Conservation (phyloP, 2,797 vertebrate genomes). For the Anableps anableps region DNA sequence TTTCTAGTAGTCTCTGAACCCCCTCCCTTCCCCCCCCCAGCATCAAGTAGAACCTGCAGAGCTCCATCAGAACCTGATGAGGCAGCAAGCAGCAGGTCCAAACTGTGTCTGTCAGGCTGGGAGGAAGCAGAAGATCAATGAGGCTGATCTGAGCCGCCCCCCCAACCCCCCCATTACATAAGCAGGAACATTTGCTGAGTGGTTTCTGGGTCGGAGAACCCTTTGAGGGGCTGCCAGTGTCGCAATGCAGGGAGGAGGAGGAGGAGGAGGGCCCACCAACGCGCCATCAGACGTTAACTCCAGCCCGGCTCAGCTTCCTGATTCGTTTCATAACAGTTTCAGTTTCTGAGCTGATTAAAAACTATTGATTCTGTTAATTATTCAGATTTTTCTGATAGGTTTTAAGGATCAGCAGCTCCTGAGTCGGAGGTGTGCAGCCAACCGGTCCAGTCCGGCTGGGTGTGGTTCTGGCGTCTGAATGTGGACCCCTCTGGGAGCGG, state of each 20-base stretch:
- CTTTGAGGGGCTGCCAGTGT: constrained; percentile 68
- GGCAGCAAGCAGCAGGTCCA: background rate
- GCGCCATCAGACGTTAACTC: background rate
- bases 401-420: background rate
- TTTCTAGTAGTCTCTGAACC: no score
- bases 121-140: background rate
- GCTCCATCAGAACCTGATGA: background rate
- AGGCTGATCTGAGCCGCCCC: background rate
- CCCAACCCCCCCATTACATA: constrained; percentile 41
- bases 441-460: background rate
- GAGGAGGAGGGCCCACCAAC: constrained; percentile 29
- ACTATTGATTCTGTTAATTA: background rate
- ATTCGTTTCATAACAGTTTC: no score
- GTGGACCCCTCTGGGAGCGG: constrained; percentile 1
- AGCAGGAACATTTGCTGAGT: constrained; percentile 59
- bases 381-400: background rate
- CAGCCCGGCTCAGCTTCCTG: background rate
- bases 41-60: background rate
- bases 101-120: background rate
- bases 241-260: constrained; percentile 73
- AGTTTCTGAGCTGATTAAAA: background rate
- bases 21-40: no score
- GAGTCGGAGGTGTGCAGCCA: background rate
- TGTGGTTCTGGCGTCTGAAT: background rate
- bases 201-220: constrained; percentile 63